phyloP scores from a whole-genome alignment of 2,113 vertebrate species.

The Salvelinus alpinus region DNA sequence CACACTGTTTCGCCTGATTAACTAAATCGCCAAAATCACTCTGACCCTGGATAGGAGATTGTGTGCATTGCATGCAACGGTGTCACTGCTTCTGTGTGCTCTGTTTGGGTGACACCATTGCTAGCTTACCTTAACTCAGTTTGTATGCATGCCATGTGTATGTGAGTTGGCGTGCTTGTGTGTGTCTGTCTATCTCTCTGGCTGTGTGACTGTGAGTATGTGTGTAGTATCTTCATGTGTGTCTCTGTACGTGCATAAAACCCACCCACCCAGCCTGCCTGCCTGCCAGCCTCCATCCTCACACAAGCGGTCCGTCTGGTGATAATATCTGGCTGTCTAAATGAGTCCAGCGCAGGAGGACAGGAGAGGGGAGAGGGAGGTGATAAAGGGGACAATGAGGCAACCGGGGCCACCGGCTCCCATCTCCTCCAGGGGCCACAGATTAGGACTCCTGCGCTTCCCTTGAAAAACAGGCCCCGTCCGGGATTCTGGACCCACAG shows the following conservation, averaged over 20 bases:
- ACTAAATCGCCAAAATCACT: conserved; percentile 41
- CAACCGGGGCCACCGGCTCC: conserved; percentile 75
- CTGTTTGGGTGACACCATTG: conserved; percentile 52
- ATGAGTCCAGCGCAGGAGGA: conserved; percentile 64
- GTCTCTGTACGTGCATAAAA: background rate
- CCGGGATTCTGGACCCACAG: conserved; percentile 60
- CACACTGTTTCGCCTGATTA: conserved; percentile 57
- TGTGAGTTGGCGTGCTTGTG: conserved; percentile 1
- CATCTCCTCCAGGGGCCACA: conserved; percentile 77
- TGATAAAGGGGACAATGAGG: conserved; percentile 86
- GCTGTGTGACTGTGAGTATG: background rate
- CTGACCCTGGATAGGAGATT: background rate
- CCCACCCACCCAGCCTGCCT: conserved; percentile 10
- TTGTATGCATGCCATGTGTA: conserved; percentile 4
- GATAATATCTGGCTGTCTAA: conserved; percentile 55
- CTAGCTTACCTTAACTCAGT: background rate
- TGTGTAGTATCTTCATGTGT: background rate
- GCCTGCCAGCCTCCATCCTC: conserved; percentile 15
- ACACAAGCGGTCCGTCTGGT: conserved; percentile 6
- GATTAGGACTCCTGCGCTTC: conserved; percentile 86
- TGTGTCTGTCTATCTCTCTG: background rate
- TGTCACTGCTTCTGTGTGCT: conserved; percentile 40
- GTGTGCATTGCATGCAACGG: background rate
- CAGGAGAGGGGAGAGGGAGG: conserved; percentile 34
- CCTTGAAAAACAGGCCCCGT: conserved; percentile 84